Evolutionary conservation across 2,888 invertebrate genomes (phyloP).

Genomic region (Holacanthella duospinosa): DNA sequence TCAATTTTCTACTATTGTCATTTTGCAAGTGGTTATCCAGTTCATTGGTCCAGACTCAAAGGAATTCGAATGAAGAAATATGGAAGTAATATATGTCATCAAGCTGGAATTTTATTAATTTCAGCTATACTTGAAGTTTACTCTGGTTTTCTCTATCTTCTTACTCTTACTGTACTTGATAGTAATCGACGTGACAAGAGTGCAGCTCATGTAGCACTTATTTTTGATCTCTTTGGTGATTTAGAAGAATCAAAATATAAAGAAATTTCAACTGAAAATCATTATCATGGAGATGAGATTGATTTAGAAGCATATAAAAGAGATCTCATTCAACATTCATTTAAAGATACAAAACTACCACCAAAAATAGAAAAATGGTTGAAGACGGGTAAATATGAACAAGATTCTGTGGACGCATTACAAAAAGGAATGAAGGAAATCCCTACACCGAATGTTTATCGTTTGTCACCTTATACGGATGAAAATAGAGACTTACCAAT

Average conservation of each 20-base stretch:
- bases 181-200: background rate
- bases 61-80: background rate
- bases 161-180: background rate
- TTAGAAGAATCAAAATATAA: background rate
- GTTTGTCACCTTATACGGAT: background rate
- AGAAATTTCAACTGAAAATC: background rate
- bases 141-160: background rate
- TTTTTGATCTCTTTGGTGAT: background rate
- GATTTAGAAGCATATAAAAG: background rate
- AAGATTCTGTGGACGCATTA: background rate
- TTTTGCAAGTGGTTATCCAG: background rate
- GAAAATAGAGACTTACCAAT: background rate
- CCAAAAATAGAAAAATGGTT: background rate
- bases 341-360: background rate
- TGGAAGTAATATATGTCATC: background rate
- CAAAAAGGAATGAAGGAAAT: too few species aligned
- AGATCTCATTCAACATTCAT: background rate
- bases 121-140: background rate
- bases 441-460: background rate
- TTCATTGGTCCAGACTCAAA: background rate
- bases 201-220: background rate
- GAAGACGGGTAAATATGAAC: background rate
- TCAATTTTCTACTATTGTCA: background rate
- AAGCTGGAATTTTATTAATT: background rate
- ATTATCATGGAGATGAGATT: background rate